Conservation (phyloP, 1,140 invertebrate species). For the Tetramorium alpestre region DNA sequence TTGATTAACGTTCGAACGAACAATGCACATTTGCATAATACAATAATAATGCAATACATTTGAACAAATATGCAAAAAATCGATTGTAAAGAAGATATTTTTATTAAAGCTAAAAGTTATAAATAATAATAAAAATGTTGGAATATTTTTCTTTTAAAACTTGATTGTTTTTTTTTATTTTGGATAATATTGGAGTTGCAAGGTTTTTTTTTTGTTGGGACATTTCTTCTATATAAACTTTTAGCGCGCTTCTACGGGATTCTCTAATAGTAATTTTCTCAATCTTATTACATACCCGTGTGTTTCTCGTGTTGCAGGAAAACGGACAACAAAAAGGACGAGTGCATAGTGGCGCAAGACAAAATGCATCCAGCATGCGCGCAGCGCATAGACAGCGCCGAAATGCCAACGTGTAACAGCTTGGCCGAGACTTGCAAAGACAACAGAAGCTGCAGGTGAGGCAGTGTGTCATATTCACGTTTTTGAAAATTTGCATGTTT, state of each 20-base stretch:
- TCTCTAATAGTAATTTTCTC: background rate
- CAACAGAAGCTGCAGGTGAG: conserved; percentile 90
- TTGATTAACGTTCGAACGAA: conserved; percentile 72
- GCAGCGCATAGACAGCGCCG: conserved; percentile 90
- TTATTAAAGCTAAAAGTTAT: background rate
- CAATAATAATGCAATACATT: too few relatives aligned
- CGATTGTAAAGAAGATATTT: background rate
- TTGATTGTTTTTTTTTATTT: background rate
- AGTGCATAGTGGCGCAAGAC: conserved; percentile 94
- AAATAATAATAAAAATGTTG: background rate
- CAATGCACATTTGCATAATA: conserved; percentile 51
- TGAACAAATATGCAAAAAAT: background rate
- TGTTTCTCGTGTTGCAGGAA: conserved; percentile 86
- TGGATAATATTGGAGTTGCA: background rate
- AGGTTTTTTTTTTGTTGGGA: background rate
- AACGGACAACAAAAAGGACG: conserved; percentile 92
- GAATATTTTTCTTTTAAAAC: background rate
- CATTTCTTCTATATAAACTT: background rate
- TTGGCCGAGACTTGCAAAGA: conserved; percentile 92
- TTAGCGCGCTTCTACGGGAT: background rate
- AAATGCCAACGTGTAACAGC: conserved; percentile 92
- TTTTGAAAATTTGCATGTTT: conserved; percentile 41
- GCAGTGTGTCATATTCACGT: conserved; percentile 10
- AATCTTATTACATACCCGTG: background rate
- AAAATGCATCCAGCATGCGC: conserved; percentile 95